These are phyloP conservation scores for Emydura subglobosa DNA, from an alignment of 2,113 vertebrate genomes.

Conservation along the genomic window DNA sequence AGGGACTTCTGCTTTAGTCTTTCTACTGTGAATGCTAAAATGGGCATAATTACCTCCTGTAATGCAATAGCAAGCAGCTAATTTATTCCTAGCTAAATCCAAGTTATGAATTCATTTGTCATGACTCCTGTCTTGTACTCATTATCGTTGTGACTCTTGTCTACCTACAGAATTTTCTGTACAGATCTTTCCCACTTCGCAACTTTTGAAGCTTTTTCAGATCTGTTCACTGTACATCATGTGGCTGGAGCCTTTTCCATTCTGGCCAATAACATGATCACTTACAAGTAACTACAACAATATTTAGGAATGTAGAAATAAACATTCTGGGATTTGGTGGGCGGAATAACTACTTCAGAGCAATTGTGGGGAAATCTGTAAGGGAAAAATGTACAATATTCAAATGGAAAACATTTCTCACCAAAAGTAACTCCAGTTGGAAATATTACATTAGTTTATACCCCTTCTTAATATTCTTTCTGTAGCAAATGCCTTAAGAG, in stretches of 20 bases:
- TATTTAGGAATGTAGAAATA: conserved; percentile 35
- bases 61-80: conserved; percentile 7
- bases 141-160: neutral
- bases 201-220: conserved; percentile 13
- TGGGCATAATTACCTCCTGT: neutral
- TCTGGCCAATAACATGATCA: neutral
- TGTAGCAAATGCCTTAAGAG: conserved; percentile 22
- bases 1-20: neutral
- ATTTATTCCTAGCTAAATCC: neutral
- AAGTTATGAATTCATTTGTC: neutral
- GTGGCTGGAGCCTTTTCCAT: neutral
- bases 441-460: conserved; percentile 17
- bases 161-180: fast-evolving
- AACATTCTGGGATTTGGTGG: neutral
- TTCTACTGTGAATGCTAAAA: neutral
- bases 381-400: conserved; percentile 1
- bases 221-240: neutral
- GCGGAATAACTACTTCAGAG: neutral
- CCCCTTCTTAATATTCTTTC: conserved; percentile 2
- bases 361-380: neutral
- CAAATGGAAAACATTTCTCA: conserved; percentile 13
- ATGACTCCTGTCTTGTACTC: neutral
- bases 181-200: neutral
- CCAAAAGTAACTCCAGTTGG: neutral
- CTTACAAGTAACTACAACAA: conserved; percentile 21